These are phyloP conservation scores for Melanotaenia nigrans DNA, from an alignment of 2,797 vertebrate genomes.

Conservation along the genomic window DNA sequence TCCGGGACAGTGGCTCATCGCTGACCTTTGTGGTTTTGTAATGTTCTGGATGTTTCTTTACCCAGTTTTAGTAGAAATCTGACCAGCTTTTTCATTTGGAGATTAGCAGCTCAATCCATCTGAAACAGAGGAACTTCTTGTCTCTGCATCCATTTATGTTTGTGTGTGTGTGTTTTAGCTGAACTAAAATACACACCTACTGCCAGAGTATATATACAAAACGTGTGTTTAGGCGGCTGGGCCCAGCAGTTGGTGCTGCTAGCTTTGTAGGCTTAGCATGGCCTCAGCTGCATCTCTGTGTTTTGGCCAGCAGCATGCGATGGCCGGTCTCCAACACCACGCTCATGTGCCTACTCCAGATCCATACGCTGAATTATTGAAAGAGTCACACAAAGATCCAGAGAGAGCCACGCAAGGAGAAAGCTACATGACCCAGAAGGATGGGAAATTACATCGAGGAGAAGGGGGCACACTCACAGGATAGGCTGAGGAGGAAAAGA, in stretches of 20 bases:
- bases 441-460: constrained; percentile 36
- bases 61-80: too few species aligned
- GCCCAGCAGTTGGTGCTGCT: constrained; percentile 12
- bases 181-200: too few species aligned
- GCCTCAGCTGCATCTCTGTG: constrained; percentile 33
- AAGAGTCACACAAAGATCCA: constrained; percentile 54
- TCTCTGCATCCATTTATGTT: too few species aligned
- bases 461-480: constrained; percentile 29
- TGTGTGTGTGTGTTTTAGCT: too few species aligned
- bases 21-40: too few species aligned
- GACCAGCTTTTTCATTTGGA: too few species aligned
- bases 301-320: constrained; percentile 49
- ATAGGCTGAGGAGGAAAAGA: constrained; percentile 20
- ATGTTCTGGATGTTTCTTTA: too few species aligned
- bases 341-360: constrained; percentile 76
- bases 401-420: constrained; percentile 34
- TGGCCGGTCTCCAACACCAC: constrained; percentile 65
- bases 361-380: constrained; percentile 85
- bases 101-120: too few species aligned
- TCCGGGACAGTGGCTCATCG: too few species aligned
- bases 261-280: constrained; percentile 39
- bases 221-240: background rate
- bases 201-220: background rate
- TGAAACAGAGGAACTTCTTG: too few species aligned
- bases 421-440: constrained; percentile 38